Evolutionary conservation across 2,113 vertebrate genomes (phyloP), one percentile per base, ranked within the genome.

Genomic region (Corythaixoides concolor): DNA sequence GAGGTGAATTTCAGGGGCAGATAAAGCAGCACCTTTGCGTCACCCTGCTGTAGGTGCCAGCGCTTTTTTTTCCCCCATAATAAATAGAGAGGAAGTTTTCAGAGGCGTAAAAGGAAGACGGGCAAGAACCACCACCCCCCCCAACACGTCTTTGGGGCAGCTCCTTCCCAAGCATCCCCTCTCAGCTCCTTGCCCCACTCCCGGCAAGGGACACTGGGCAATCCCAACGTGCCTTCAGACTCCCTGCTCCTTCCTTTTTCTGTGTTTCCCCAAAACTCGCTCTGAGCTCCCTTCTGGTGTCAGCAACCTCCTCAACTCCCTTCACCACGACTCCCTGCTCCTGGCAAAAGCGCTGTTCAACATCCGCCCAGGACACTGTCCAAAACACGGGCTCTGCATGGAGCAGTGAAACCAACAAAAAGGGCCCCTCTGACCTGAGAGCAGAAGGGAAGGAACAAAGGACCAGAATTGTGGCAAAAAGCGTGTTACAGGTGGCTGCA

Each of bases 381-480:
- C 60, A 41, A 55, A 88, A 15, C 24, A 6, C 0, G 22, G 43
- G 50, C 56, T 41, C 33, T 13, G 35, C 45, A n/a, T 4, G 21
- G 68, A 45, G 15, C 66, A 21, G 19, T 8, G 23, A 47, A 43
- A 39, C 30, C 79, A 27, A 30, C 11, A 35, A n/a, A 55, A 60
- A 70, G 64, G 39, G 63, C 37, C 26, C 41, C 39, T 55, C n/a
- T 22, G 52, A 52, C 28, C 56, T 32, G n/a, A 33, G 37, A 60
- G 45, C n/a, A 49, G 33, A 43, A 63, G 70, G 12, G 33, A 64
- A 32, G 45, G 60, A 50, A 43, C 11, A 15, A 50, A 56, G 47
- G 35, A 27, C 7, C 6, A 35, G 32, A 52, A 33, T 1, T 1
- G 4, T 20, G 49, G 56, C 33, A 55, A 3, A 1, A 7, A 24